phyloP scores from a whole-genome alignment of 2,888 invertebrate species.

The Julus scanicus region DNA sequence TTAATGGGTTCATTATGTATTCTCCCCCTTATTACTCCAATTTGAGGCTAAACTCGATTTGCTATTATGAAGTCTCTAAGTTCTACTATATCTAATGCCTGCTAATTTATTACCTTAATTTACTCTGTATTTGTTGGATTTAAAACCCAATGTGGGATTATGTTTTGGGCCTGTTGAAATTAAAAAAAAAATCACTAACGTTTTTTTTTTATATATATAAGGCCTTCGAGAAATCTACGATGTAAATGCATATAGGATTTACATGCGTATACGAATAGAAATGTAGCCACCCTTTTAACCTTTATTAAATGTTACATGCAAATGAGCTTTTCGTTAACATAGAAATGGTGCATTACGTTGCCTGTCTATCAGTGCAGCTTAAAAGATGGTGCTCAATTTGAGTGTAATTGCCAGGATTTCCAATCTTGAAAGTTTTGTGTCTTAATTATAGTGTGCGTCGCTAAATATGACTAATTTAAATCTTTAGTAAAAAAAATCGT shows the following conservation, averaged over 20 bases:
- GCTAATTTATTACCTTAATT: constrained; percentile 45
- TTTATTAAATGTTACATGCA: constrained; percentile 47
- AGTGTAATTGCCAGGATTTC: not conserved
- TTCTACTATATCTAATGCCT: constrained; percentile 34
- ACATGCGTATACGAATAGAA: not conserved
- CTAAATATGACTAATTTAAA: no score
- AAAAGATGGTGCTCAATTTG: not conserved
- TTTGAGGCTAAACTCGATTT: constrained; percentile 42
- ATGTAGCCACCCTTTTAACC: constrained; percentile 44
- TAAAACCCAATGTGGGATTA: constrained; percentile 36
- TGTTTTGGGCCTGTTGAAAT: constrained; percentile 13
- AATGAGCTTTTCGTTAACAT: constrained; percentile 44
- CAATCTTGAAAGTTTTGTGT: not conserved
- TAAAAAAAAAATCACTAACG: constrained; percentile 39
- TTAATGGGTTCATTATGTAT: constrained; percentile 44
- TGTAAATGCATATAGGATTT: not conserved
- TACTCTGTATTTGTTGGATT: constrained; percentile 35
- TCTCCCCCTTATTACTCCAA: constrained; percentile 47
- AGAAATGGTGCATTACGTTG: not conserved
- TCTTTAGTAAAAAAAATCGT: no score
- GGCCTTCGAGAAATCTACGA: not conserved
- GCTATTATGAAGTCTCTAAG: constrained; percentile 32
- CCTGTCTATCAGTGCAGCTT: not conserved
- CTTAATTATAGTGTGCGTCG: no score
- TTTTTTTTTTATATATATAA: not conserved